phyloP scores from a whole-genome alignment of 2,113 vertebrate species.

The Calypte anna region DNA sequence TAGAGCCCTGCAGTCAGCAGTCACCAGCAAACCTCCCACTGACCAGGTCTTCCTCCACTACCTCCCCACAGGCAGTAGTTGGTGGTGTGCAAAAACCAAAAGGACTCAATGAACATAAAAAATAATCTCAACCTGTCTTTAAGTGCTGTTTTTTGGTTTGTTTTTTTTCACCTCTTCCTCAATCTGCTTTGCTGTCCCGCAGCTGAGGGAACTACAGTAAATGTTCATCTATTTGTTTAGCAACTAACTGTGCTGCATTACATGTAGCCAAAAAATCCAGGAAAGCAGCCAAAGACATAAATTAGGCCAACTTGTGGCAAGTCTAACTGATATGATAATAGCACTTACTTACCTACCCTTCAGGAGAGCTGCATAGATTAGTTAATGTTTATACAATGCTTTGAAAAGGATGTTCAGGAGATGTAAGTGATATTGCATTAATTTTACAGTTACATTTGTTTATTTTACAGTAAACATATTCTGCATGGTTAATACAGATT shows the following conservation, averaged over 20 bases:
- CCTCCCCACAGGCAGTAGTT: background rate
- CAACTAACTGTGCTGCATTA: background rate
- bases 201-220: background rate
- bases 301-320: slow-evolving; percentile 33
- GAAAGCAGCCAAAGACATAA: slow-evolving; percentile 48
- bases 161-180: background rate
- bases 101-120: background rate
- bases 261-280: slow-evolving; percentile 35
- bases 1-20: rapidly evolving
- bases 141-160: background rate
- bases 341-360: slow-evolving; percentile 8
- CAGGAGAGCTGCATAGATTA: background rate
- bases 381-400: slow-evolving; percentile 46
- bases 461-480: background rate
- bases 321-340: slow-evolving; percentile 41
- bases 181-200: background rate
- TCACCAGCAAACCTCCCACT: background rate
- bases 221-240: slow-evolving; percentile 45
- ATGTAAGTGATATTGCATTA: background rate
- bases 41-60: background rate
- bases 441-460: slow-evolving; percentile 35
- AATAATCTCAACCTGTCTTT: background rate
- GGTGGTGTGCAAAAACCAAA: background rate
- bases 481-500: background rate
- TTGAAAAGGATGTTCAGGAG: slow-evolving; percentile 43